Evolutionary conservation across 2,113 vertebrate species (phyloP).

Genomic region (Myocastor coypus): DNA sequence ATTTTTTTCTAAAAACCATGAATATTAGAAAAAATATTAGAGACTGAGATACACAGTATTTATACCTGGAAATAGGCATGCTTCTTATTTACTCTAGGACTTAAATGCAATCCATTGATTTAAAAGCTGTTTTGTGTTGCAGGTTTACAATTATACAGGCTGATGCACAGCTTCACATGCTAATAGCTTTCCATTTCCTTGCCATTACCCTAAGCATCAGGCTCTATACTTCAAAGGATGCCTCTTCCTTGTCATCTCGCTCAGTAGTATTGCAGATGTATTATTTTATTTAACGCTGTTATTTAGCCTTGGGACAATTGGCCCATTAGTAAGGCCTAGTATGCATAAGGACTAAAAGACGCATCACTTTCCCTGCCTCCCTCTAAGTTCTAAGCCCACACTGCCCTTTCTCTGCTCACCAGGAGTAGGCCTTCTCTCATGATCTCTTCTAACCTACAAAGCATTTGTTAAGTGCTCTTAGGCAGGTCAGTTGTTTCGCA

Average conservation of each 20-base stretch:
- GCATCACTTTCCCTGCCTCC: neutral
- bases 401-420: neutral
- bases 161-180: neutral
- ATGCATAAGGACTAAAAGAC: neutral
- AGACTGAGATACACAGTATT: neutral
- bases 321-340: neutral
- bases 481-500: neutral
- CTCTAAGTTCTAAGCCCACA: neutral
- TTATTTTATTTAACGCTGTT: neutral
- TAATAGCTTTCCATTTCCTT: neutral
- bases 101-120: neutral
- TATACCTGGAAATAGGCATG: neutral
- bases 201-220: neutral
- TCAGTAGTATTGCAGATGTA: neutral
- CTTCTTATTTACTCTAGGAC: neutral
- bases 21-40: neutral
- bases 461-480: neutral
- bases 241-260: neutral
- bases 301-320: neutral
- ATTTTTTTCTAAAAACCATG: neutral
- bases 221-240: neutral
- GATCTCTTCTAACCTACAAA: neutral
- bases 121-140: neutral
- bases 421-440: fast-evolving
- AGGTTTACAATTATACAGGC: neutral